phyloP scores from a whole-genome alignment of 2,113 vertebrate species.

The Fukomys damarensis region DNA sequence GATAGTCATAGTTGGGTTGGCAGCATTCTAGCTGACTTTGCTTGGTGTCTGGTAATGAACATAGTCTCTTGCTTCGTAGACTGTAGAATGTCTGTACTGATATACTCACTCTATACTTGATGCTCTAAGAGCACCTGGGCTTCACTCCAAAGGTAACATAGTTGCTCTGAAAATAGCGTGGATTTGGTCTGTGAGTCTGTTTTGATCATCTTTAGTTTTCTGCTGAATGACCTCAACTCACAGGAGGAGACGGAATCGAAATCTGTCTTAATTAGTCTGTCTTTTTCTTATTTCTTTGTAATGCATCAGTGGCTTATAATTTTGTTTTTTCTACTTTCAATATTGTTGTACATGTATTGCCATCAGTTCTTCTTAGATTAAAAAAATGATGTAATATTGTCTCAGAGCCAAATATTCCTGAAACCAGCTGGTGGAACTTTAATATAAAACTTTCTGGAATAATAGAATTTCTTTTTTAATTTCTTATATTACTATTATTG shows the following conservation, averaged over 20 bases:
- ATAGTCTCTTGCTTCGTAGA: neutral
- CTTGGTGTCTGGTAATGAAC: neutral
- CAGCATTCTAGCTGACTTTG: neutral
- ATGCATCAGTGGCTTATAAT: neutral
- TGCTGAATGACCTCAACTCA: neutral
- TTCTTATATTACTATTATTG: neutral
- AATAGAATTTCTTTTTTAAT: neutral
- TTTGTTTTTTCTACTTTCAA: neutral
- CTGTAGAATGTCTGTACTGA: neutral
- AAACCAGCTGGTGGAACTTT: neutral
- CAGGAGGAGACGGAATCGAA: constrained; percentile 2
- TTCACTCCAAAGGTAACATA: neutral
- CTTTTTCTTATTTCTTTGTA: neutral
- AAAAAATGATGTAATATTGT: neutral
- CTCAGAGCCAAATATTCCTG: neutral
- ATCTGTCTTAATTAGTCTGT: neutral
- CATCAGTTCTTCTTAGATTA: neutral
- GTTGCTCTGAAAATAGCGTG: neutral
- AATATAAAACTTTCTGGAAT: neutral
- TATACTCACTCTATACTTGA: neutral
- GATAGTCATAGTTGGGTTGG: neutral
- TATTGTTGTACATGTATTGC: neutral
- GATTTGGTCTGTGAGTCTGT: neutral
- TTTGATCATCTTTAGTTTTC: neutral
- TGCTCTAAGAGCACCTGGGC: neutral